Base-by-base conservation (phyloP, 2,113 vertebrate genomes). In the Aegotheles bennettii region DNA sequence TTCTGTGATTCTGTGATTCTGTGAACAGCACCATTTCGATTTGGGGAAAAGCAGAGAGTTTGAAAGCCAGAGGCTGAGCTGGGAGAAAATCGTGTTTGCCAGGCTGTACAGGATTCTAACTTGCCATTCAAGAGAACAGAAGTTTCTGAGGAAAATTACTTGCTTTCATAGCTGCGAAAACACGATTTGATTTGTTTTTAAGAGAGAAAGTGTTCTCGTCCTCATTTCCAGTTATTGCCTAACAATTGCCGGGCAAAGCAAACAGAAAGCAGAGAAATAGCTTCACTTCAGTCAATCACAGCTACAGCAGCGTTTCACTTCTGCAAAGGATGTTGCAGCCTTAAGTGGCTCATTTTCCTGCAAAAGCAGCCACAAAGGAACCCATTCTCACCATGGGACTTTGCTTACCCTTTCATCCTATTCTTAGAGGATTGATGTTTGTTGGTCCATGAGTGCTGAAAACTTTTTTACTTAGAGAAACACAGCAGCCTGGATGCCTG, bases 391-490 rank as follows among this genome's bases (percentile, higher is more conserved):
- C 77, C 60, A 15, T 4, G 18, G 28, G 26, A 6, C n/a, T 59
- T 74, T 89, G 26, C 54, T 89, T 84, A 38, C 25, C 38, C 11
- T 75, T 84, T 75, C 24, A 6, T 33, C 50, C 33, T 73, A 26
- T 35, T 84, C 45, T 84, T 33, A 40, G 35, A 56, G 3, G 9
- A 50, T 0, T 74, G 25, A 28, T 57, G 19, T 31, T 65, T 75
- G 56, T 45, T 28, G 54, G 36, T 87, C 28, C 35, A 23, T 4
- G 47, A 70, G 40, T 1, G 1, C 21, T 0, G 0, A 43, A 63
- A 50, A 6, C 36, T 84, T 56, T 63, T 60, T 38, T 0, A 1
- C 20, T 50, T 60, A 9, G 21, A 54, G 77, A 45, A 80, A 60
- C 50, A 28, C 25, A 53, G 13, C 43, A 60, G 35, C 29, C 48